phyloP scores from a whole-genome alignment of 2,113 vertebrate genomes.

The Scartelaos histophorus region DNA sequence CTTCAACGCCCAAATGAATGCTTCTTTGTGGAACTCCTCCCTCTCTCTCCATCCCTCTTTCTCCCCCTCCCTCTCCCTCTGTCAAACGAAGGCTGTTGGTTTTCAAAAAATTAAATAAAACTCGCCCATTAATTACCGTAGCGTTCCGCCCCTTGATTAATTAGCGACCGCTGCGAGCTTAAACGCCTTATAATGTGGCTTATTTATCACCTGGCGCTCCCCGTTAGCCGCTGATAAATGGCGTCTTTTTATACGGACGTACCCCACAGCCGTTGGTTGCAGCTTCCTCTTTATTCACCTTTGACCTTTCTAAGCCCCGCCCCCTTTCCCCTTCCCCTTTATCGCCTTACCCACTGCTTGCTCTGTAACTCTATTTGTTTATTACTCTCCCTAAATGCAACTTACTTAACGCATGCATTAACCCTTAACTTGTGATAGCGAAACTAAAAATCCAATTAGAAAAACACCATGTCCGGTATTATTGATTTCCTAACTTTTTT shows the following conservation, averaged over 20 bases:
- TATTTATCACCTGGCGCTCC: conserved; percentile 43
- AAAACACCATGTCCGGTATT: conserved; percentile 76
- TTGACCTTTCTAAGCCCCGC: conserved; percentile 22
- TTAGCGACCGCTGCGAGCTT: conserved; percentile 23
- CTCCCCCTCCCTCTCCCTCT: conserved; percentile 65
- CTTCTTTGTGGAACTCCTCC: conserved; percentile 85
- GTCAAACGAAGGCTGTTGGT: conserved; percentile 84
- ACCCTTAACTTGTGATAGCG: conserved; percentile 76
- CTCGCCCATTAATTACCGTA: conserved; percentile 39
- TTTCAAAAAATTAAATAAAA: conserved; percentile 46
- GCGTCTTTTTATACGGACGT: conserved; percentile 42
- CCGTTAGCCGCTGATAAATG: conserved; percentile 43
- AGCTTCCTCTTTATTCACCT: conserved; percentile 54
- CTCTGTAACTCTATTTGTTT: conserved; percentile 82
- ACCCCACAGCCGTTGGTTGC: conserved; percentile 72
- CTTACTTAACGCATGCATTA: conserved; percentile 96
- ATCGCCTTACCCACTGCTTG: conserved; percentile 77
- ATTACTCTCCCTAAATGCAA: conserved; percentile 99
- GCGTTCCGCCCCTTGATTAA: conserved; percentile 41
- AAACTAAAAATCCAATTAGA: conserved; percentile 83
- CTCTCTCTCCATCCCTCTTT: conserved; percentile 46
- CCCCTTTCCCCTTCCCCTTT: conserved; percentile 10
- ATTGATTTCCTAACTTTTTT: conserved; percentile 43
- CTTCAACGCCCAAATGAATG: conserved; percentile 25
- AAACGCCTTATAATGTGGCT: conserved; percentile 52